Base-by-base conservation (phyloP, 2,797 vertebrate genomes). In the Bryconaethiops microstoma region DNA sequence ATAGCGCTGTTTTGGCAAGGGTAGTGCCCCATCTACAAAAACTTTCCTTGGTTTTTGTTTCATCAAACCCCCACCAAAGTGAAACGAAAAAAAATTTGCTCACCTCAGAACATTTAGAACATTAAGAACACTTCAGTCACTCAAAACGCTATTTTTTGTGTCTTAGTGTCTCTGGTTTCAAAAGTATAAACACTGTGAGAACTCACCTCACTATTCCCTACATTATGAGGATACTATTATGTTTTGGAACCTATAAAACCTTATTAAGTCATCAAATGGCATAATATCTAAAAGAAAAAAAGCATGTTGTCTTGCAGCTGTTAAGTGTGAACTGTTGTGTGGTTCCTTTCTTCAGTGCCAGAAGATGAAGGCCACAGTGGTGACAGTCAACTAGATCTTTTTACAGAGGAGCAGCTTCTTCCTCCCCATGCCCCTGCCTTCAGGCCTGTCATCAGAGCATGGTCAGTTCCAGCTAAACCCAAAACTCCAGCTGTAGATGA, bases 361-460 rank as follows among this genome's bases (percentile, higher is more conserved):
- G 97, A 96, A 9, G 97, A 97, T 0, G 95, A 97, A 60, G 86
- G 91, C 59, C 96, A 96, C 90, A 99, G 98, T 0, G 98, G 97
- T 1, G 96, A 98, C 2, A 94, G 92, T 0, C 87, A 95, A 0
- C 84, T 93, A 55, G 94, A 97, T 85, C 89, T 96, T 86, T 89
- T 97, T 74, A 91, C 95, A 0, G 96, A 98, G 79, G 97, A 99
- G 88, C 96, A 97, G 89, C 97, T 99, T 75, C 91, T 99, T 78
- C 93, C 94, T 79, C 96, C 95, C 83, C 91, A 79, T 52, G 67
- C 80, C 23, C 82, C 89, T 70, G 84, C 86, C 52, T 87, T 87
- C 0, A 83, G 77, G 59, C 82, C 87, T 1, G 60, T 86, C 14
- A 89, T 45, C 54, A 94, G 87, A 79, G 87, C 89, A 0, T 87